Percentiles rank a stretch among this genome's conserved stretches.
Conservation (phyloP, 2,113 vertebrate genomes). For the Thamnophis sirtalis region DNA sequence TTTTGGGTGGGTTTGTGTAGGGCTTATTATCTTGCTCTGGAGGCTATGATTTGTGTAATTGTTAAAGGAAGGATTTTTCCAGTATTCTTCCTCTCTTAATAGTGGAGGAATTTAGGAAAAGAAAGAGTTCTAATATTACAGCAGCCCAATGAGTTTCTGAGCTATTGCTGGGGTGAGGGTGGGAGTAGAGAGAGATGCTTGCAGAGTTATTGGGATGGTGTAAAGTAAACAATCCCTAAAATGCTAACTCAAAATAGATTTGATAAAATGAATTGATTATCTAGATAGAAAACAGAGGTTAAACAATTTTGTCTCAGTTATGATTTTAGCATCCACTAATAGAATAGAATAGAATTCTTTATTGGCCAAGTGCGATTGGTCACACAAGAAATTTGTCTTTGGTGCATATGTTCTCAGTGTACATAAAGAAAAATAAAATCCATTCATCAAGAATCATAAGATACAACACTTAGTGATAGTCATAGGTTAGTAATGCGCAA, state of each 20-base stretch:
- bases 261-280: background rate
- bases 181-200: background rate
- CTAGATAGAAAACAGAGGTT: background rate
- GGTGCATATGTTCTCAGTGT: too few relatives aligned
- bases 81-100: background rate
- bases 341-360: too few relatives aligned
- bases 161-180: background rate
- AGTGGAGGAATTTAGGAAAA: background rate
- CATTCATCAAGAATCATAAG: too few relatives aligned
- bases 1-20: background rate
- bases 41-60: background rate
- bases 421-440: too few relatives aligned
- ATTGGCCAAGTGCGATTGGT: too few relatives aligned
- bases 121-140: background rate
- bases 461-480: too few relatives aligned
- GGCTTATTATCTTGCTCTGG: background rate
- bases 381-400: too few relatives aligned
- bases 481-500: too few relatives aligned
- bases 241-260: background rate
- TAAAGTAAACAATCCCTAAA: background rate
- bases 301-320: background rate
- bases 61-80: background rate
- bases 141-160: background rate
- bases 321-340: background rate
- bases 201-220: background rate